Percentiles rank a stretch among this genome's conserved stretches.
Conservation (phyloP, 1,140 invertebrate species). For the Galleria mellonella region DNA sequence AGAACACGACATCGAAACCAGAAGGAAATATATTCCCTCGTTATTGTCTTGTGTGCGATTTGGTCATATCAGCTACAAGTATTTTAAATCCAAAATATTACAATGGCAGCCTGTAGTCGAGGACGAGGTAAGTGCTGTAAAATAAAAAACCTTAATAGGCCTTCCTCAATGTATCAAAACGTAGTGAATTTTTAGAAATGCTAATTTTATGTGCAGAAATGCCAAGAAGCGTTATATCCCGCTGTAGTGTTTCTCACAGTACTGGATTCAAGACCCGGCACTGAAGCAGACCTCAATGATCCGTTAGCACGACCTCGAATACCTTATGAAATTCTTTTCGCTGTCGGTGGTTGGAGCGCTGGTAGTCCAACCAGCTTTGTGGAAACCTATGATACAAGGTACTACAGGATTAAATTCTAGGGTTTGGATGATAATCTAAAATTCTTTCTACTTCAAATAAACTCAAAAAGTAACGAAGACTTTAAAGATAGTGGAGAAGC, state of each 20-base stretch:
- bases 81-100: slow-evolving; percentile 77
- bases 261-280: slow-evolving; percentile 65
- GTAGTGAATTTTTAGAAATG: too few species aligned
- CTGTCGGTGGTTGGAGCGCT: slow-evolving; percentile 86
- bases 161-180: too few species aligned
- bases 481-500: too few species aligned
- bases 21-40: slow-evolving; percentile 72
- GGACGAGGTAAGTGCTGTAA: slow-evolving; percentile 56
- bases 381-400: slow-evolving; percentile 84
- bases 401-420: too few species aligned
- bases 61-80: slow-evolving; percentile 79
- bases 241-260: slow-evolving; percentile 71
- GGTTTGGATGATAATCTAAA: too few species aligned
- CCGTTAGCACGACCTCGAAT: slow-evolving; percentile 78
- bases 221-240: slow-evolving; percentile 65
- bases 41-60: slow-evolving; percentile 80
- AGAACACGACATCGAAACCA: slow-evolving; percentile 66
- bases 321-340: slow-evolving; percentile 82
- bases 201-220: slow-evolving; percentile 42
- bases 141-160: not conserved
- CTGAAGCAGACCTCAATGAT: slow-evolving; percentile 75
- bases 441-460: too few species aligned
- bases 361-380: slow-evolving; percentile 86
- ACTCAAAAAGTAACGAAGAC: too few species aligned
- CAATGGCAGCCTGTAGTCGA: slow-evolving; percentile 74